Conservation (phyloP, 30 jellyfish, hydroid and myxozoan genomes). For the Hydra vulgaris region DNA sequence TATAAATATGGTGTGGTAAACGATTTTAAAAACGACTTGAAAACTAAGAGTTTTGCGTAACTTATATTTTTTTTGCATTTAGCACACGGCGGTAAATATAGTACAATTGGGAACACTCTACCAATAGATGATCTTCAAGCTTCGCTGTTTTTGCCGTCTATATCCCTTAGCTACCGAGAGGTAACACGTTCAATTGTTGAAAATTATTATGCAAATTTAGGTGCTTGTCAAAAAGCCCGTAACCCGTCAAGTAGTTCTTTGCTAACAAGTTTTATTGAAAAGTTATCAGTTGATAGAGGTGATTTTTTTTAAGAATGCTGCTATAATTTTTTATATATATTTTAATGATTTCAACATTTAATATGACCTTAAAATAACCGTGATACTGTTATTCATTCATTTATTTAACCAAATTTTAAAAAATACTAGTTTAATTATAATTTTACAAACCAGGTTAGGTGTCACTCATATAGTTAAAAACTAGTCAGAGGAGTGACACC, state of each 20-base stretch:
- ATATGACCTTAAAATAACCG: too few species aligned
- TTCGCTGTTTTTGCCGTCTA: conserved; percentile 44
- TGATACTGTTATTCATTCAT: too few species aligned
- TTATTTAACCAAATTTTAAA: too few species aligned
- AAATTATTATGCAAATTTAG: background rate
- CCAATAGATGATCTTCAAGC: conserved; percentile 39
- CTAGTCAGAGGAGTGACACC: too few species aligned
- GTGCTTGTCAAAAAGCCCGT: background rate
- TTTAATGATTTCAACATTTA: too few species aligned
- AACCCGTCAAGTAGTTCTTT: conserved; percentile 9
- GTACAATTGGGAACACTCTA: background rate
- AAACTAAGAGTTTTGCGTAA: too few species aligned
- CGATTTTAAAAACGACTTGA: background rate
- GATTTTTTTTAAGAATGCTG: background rate
- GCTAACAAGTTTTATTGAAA: conserved; percentile 34
- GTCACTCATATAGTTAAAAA: too few species aligned
- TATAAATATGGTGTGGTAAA: background rate
- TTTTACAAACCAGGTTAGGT: too few species aligned
- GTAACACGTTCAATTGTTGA: background rate
- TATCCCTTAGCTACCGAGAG: background rate
- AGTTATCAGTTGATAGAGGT: conserved; percentile 61
- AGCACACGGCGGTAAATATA: background rate
- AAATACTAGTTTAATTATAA: too few species aligned
- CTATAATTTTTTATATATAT: too few species aligned
- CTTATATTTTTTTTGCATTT: background rate